Conservation (phyloP, 2,888 invertebrate genomes). For the Orchesella flavescens region DNA sequence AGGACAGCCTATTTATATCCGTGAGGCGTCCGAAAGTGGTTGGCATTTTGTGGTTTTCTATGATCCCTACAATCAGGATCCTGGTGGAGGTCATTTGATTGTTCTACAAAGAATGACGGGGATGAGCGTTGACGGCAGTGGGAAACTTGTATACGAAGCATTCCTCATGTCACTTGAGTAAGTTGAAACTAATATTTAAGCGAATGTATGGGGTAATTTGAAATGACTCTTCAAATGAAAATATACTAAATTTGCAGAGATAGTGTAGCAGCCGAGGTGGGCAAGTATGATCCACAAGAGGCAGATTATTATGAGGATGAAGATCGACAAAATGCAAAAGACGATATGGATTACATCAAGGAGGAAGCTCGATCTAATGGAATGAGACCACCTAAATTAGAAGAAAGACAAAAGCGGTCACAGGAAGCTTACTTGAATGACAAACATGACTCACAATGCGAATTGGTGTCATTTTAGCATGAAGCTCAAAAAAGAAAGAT, state of each 20-base stretch:
- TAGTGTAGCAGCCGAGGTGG: slow-evolving; percentile 31
- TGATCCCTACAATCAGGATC: slow-evolving; percentile 41
- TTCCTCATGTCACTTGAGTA: slow-evolving; percentile 39
- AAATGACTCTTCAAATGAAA: not conserved
- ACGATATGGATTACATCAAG: not conserved
- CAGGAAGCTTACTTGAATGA: not conserved
- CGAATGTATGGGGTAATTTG: not conserved
- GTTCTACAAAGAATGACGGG: slow-evolving; percentile 38
- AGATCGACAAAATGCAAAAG: not conserved
- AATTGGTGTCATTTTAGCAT: no score
- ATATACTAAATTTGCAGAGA: not conserved
- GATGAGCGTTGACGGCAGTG: slow-evolving; percentile 8
- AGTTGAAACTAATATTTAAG: not conserved
- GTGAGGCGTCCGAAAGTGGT: slow-evolving; percentile 15
- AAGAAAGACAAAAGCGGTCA: not conserved
- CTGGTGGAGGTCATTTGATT: slow-evolving; percentile 35
- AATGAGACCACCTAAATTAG: not conserved
- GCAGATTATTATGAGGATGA: slow-evolving; percentile 36
- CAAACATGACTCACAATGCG: no score
- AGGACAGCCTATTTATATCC: slow-evolving; percentile 17
- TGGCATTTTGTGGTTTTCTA: slow-evolving; percentile 44
- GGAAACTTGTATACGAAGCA: slow-evolving; percentile 32
- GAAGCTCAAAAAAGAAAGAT: no score
- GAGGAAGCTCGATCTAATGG: not conserved
- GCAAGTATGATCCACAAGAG: slow-evolving; percentile 28